Evolutionary conservation across 2,888 invertebrate genomes (phyloP), one percentile per base, ranked within the genome.

Genomic region (Deilephila elpenor): DNA sequence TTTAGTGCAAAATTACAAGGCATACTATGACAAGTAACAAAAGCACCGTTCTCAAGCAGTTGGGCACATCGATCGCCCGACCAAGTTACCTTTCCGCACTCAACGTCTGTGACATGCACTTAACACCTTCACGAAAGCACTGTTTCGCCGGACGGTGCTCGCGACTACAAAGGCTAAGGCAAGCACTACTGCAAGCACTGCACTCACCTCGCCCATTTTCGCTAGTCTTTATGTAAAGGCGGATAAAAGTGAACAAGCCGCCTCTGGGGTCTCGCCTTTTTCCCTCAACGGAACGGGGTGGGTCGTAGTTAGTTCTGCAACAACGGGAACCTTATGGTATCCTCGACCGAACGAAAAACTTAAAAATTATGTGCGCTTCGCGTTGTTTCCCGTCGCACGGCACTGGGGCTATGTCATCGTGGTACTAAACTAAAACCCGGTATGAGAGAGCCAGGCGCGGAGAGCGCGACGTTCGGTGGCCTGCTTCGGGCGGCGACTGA

Each of bases 191-290:
- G 87, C 87, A 91, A 92, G 91, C 93, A 90, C 91, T 86, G 89
- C 92, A 94, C 94, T 94, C 94, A 94, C 94, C 94, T 94, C 94
- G 93, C 94, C 94, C 94, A 94, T 94, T 93, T 92, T 93, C 91
- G 89, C 89, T 90, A 93, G 93, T 93, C 90, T 93, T 87, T 94
- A 93, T 91, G 86, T 88, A 91, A 91, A 93, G 93, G 92, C 91
- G 92, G 91, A 90, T 89, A 89, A 89, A 91, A 92, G 91, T 91
- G 92, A 91, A 88, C 87, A 89, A 91, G 91, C 91, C 93, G 93
- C 92, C 92, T 89, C 88, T 91, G 87, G 89, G 67, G 90, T 90
- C 89, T 93, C 93, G 90, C 91, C 90, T 92, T 89, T 86, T 89
- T 90, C 92, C 91, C 90, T 93, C 92, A 89, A 88, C 88, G 88